Evolutionary conservation across 2,113 vertebrate genomes (phyloP).

Genomic region (Cephalophus harveyi): DNA sequence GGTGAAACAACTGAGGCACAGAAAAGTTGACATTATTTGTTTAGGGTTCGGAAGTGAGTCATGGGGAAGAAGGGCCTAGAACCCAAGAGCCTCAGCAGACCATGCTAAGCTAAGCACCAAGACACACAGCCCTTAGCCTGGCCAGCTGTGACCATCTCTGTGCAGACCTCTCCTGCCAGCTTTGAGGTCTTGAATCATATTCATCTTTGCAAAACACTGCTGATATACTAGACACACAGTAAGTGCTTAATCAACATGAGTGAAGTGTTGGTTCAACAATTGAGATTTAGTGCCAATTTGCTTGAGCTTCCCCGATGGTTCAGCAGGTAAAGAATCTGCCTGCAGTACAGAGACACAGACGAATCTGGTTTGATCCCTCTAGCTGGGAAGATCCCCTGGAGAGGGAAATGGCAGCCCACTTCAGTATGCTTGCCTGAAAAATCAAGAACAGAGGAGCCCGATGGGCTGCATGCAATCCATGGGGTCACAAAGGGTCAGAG

Average conservation of each 20-base stretch:
- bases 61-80: background rate
- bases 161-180: background rate
- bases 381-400: background rate
- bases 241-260: background rate
- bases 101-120: background rate
- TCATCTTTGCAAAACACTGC: background rate
- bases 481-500: background rate
- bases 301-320: background rate
- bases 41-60: background rate
- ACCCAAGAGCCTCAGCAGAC: background rate
- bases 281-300: background rate
- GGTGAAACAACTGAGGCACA: background rate
- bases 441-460: background rate
- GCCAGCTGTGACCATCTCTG: background rate
- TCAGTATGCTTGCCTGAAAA: background rate
- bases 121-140: background rate
- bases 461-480: background rate
- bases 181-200: background rate
- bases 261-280: background rate
- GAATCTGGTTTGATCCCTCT: background rate
- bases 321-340: background rate
- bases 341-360: background rate
- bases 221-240: background rate
- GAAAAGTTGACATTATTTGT: background rate
- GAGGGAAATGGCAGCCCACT: background rate